Percentiles rank a stretch among this genome's conserved stretches.
Evolutionary conservation across 92 coral and sea anemone species (phyloP).

Genomic region (Porites rus): DNA sequence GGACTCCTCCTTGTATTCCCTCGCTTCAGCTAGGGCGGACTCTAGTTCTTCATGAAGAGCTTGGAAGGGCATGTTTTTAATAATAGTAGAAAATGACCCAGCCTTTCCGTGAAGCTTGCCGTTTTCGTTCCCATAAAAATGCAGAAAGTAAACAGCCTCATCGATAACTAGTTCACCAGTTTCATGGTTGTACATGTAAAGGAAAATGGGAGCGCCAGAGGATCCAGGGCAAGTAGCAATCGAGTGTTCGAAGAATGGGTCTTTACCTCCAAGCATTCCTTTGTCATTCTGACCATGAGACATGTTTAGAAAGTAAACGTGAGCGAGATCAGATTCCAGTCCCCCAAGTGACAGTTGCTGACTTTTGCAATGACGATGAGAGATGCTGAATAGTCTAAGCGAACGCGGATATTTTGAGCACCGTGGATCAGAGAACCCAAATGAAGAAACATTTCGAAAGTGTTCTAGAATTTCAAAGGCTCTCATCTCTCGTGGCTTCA

Average conservation of each 20-base stretch:
- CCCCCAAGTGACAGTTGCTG: slow-evolving; percentile 44
- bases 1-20: neutral
- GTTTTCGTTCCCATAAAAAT: slow-evolving; percentile 36
- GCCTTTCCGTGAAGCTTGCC: slow-evolving; percentile 44
- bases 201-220: slow-evolving; percentile 54
- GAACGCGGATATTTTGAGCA: slow-evolving; percentile 47
- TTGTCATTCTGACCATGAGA: slow-evolving; percentile 58
- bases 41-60: slow-evolving; percentile 33
- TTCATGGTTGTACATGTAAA: slow-evolving; percentile 42
- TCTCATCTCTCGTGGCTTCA: slow-evolving; percentile 32
- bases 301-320: slow-evolving; percentile 49
- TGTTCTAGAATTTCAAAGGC: slow-evolving; percentile 25
- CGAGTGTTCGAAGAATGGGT: slow-evolving; percentile 51
- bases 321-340: slow-evolving; percentile 40
- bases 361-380: slow-evolving; percentile 47
- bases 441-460: slow-evolving; percentile 49
- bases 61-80: slow-evolving; percentile 34
- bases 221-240: slow-evolving; percentile 52
- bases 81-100: slow-evolving; percentile 47
- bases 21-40: slow-evolving; percentile 33
- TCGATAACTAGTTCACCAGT: slow-evolving; percentile 28
- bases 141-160: slow-evolving; percentile 50
- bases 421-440: slow-evolving; percentile 38
- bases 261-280: slow-evolving; percentile 50
- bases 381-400: slow-evolving; percentile 38